These are phyloP conservation scores for Drosophila paulistorum DNA, from an alignment of 1,140 invertebrate genomes.

Conservation along the genomic window DNA sequence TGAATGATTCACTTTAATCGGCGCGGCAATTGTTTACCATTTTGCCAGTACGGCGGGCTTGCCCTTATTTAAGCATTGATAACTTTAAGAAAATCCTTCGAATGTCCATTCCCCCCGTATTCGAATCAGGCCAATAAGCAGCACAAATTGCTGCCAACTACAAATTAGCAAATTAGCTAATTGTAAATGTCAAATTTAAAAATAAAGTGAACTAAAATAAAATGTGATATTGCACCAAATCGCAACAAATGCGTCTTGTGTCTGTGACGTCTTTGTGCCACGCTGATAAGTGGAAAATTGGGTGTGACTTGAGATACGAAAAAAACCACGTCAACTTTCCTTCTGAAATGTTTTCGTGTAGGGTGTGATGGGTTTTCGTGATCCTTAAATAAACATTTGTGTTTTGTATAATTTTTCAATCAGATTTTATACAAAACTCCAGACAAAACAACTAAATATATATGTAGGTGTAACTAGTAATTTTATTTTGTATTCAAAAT, in stretches of 20 bases:
- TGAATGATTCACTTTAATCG: slow-evolving; percentile 45
- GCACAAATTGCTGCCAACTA: slow-evolving; percentile 5
- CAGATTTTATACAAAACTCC: background rate
- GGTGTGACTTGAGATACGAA: background rate
- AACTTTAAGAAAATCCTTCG: slow-evolving; percentile 17
- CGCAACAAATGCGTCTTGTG: background rate
- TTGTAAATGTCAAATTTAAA: slow-evolving; percentile 70
- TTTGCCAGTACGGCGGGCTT: background rate
- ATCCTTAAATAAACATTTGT: too few relatives aligned
- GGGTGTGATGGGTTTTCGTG: too few relatives aligned
- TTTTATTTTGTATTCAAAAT: slow-evolving; percentile 2
- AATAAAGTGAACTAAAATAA: slow-evolving; percentile 60
- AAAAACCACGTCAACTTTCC: too few relatives aligned
- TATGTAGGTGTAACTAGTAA: background rate
- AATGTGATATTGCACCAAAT: slow-evolving; percentile 46
- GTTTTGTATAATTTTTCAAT: background rate
- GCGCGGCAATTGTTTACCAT: slow-evolving; percentile 29
- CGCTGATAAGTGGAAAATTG: background rate
- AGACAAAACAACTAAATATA: background rate
- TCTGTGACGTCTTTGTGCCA: background rate
- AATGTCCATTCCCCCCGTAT: slow-evolving; percentile 14
- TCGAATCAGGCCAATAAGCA: slow-evolving; percentile 33
- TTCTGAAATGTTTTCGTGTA: too few relatives aligned
- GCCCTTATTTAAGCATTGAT: slow-evolving; percentile 11
- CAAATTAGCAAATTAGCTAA: background rate